Percentiles rank a stretch among this genome's conserved stretches.
These are phyloP conservation scores for Cerastis leucographa DNA, from an alignment of 2,888 invertebrate genomes.

Conservation along the genomic window DNA sequence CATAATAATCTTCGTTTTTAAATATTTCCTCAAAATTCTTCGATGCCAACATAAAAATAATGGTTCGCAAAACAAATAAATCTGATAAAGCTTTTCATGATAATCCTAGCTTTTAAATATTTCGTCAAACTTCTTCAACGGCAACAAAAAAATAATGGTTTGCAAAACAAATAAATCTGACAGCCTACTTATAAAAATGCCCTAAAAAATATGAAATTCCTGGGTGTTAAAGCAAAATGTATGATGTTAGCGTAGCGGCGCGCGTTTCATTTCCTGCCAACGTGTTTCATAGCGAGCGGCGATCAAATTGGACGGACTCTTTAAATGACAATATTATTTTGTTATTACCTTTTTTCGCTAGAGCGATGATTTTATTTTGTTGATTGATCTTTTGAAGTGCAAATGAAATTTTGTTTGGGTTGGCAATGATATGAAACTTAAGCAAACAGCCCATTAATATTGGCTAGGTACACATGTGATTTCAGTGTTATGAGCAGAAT, in stretches of 20 bases:
- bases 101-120: neutral
- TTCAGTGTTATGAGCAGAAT: neutral
- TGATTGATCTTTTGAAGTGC: conserved; percentile 20
- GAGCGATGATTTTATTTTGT: conserved; percentile 28
- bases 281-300: conserved; percentile 51
- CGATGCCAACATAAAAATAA: neutral
- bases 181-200: conserved; percentile 18
- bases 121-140: neutral
- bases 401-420: neutral
- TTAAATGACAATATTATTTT: conserved; percentile 54
- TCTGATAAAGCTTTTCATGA: neutral
- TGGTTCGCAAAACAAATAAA: conserved; percentile 17
- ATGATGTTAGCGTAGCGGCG: conserved; percentile 46
- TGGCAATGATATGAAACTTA: neutral
- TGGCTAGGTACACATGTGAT: neutral
- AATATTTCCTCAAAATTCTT: neutral
- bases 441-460: neutral
- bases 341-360: conserved; percentile 49
- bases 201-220: conserved; percentile 45
- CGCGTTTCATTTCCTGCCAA: conserved; percentile 71
- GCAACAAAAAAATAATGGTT: neutral
- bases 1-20: too few relatives aligned
- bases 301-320: conserved; percentile 55
- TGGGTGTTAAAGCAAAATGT: conserved; percentile 38
- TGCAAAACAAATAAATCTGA: conserved; percentile 14